Evolutionary conservation across 2,113 vertebrate genomes (phyloP).

Genomic region (Catharus fuscescens): DNA sequence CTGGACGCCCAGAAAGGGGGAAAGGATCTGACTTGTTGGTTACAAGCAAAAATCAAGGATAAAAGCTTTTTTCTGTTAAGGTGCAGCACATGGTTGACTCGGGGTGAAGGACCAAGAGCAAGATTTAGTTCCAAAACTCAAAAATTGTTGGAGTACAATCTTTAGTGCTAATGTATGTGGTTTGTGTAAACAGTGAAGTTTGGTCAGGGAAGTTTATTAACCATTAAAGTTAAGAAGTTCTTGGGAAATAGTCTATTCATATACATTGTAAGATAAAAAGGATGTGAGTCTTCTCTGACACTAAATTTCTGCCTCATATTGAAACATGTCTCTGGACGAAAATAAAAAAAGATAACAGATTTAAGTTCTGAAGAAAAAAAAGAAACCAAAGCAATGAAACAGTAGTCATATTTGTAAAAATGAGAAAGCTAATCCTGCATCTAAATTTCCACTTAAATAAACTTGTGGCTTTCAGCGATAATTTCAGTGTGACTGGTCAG

Average conservation of each 20-base stretch:
- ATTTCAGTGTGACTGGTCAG: constrained; percentile 30
- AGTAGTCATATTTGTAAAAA: not conserved
- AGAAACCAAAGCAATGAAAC: not conserved
- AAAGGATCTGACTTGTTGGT: not conserved
- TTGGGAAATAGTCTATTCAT: not conserved
- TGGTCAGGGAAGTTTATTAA: not conserved
- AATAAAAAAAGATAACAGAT: not conserved
- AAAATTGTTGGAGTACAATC: not conserved
- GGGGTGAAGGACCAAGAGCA: not conserved
- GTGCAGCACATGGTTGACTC: not conserved
- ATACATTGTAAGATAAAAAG: not conserved
- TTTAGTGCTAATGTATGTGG: not conserved
- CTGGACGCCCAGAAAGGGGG: not conserved
- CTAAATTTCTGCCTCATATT: not conserved
- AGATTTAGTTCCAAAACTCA: not conserved
- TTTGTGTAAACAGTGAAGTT: not conserved
- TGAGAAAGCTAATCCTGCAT: not conserved
- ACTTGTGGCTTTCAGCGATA: not conserved
- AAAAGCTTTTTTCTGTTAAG: not conserved
- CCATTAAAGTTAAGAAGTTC: not conserved
- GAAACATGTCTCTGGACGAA: not conserved
- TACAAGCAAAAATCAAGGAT: not conserved
- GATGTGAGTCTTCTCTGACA: not conserved
- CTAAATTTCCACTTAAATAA: constrained; percentile 12
- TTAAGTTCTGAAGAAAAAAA: not conserved